Conservation (phyloP, 2,113 vertebrate genomes). For the Galemys pyrenaicus region DNA sequence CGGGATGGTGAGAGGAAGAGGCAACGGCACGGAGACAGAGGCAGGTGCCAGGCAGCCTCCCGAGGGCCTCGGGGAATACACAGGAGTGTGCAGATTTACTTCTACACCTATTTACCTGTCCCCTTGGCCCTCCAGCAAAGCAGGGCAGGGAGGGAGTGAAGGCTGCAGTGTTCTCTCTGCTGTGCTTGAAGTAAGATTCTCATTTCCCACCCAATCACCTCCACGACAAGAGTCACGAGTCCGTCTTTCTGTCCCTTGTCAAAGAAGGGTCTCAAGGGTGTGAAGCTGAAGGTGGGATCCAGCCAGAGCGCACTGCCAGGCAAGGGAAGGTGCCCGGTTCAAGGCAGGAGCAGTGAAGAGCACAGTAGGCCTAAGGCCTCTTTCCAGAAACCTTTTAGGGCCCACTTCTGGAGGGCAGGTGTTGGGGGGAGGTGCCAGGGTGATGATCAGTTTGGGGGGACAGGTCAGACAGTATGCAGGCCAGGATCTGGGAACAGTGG, state of each 20-base stretch:
- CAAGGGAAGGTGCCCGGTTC: neutral
- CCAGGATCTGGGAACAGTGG: neutral
- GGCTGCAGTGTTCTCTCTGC: neutral
- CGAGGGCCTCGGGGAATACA: neutral
- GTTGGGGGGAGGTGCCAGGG: neutral
- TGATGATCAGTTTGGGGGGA: neutral
- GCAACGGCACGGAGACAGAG: neutral
- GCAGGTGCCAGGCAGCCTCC: neutral
- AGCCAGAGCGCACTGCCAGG: neutral
- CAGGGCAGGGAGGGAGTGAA: neutral
- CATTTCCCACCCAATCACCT: neutral
- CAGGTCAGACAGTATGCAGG: neutral
- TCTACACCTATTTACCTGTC: too few relatives aligned
- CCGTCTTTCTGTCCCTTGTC: neutral
- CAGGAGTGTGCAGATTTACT: neutral
- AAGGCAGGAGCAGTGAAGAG: neutral
- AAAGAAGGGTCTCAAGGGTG: too few relatives aligned
- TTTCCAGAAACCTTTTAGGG: neutral
- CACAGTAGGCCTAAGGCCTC: neutral
- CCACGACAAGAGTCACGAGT: neutral
- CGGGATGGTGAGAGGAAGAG: neutral
- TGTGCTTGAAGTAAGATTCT: neutral
- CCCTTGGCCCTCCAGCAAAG: neutral
- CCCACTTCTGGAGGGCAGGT: neutral
- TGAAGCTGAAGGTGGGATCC: neutral